phyloP scores from a whole-genome alignment of 2,113 vertebrate genomes.

The Actinemys pallida region DNA sequence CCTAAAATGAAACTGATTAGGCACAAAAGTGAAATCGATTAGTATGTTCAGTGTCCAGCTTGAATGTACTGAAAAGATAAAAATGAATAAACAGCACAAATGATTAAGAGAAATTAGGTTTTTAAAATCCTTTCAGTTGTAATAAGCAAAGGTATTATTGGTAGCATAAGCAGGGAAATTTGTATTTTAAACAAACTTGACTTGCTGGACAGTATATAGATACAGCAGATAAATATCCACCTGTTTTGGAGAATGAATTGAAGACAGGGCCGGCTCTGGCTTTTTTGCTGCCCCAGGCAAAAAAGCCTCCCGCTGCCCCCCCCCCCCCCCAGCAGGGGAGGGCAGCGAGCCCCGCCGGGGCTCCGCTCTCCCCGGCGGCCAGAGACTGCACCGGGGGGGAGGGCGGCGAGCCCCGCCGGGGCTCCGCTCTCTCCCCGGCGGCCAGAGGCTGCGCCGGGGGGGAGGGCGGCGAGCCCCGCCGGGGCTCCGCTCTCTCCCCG shows the following conservation, averaged over 20 bases:
- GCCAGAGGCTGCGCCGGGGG: too few relatives aligned
- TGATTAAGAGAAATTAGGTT: background rate
- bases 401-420: too few relatives aligned
- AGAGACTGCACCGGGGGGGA: too few relatives aligned
- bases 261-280: background rate
- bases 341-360: too few relatives aligned
- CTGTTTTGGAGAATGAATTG: background rate
- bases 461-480: too few relatives aligned
- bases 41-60: background rate
- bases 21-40: background rate
- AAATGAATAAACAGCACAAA: fast-evolving
- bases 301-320: too few relatives aligned
- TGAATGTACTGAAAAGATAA: background rate
- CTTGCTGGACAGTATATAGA: background rate
- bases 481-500: too few relatives aligned
- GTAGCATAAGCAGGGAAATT: background rate
- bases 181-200: background rate
- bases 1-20: background rate
- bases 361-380: too few relatives aligned
- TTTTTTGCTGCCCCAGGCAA: too few relatives aligned
- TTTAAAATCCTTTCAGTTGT: background rate
- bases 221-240: background rate
- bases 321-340: too few relatives aligned
- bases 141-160: background rate
- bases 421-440: too few relatives aligned